Evolutionary conservation across 2,888 invertebrate genomes (phyloP).

Genomic region (Hyles lineata): DNA sequence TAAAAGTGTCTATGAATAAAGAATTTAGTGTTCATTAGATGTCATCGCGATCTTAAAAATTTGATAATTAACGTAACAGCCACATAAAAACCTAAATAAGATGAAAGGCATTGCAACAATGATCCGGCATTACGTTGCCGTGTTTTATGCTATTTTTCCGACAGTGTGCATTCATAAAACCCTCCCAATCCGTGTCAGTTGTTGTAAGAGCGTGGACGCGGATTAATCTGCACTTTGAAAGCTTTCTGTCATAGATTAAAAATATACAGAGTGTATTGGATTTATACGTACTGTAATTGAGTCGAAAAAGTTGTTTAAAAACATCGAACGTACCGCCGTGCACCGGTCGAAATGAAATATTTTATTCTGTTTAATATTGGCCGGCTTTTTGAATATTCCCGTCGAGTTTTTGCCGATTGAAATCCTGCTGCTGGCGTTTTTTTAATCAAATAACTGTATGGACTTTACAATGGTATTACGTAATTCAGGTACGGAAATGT

Average conservation of each 20-base stretch:
- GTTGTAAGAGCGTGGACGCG: conserved; percentile 55
- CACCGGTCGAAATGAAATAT: conserved; percentile 13
- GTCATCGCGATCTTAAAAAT: too few species aligned
- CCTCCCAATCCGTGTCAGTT: conserved; percentile 41
- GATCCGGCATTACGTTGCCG: not conserved
- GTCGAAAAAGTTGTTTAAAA: conserved; percentile 16
- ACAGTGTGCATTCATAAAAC: conserved; percentile 55
- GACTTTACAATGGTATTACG: conserved; percentile 15
- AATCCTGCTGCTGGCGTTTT: conserved; percentile 3
- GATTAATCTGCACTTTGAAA: conserved; percentile 64
- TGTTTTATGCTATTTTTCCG: conserved; percentile 39
- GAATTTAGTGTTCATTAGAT: too few species aligned
- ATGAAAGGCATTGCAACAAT: too few species aligned
- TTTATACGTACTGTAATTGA: not conserved
- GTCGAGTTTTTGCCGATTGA: conserved; percentile 9
- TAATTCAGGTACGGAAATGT: not conserved
- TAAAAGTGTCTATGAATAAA: too few species aligned
- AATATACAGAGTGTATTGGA: conserved; percentile 1
- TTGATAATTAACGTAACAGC: too few species aligned
- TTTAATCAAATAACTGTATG: conserved; percentile 24
- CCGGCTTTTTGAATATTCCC: conserved; percentile 13
- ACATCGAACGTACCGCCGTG: not conserved
- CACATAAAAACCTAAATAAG: too few species aligned
- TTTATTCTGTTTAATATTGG: conserved; percentile 14
- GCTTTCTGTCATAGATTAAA: conserved; percentile 53